Base-by-base conservation (phyloP, 2,797 vertebrate species). In the Sarcoramphus papa region DNA sequence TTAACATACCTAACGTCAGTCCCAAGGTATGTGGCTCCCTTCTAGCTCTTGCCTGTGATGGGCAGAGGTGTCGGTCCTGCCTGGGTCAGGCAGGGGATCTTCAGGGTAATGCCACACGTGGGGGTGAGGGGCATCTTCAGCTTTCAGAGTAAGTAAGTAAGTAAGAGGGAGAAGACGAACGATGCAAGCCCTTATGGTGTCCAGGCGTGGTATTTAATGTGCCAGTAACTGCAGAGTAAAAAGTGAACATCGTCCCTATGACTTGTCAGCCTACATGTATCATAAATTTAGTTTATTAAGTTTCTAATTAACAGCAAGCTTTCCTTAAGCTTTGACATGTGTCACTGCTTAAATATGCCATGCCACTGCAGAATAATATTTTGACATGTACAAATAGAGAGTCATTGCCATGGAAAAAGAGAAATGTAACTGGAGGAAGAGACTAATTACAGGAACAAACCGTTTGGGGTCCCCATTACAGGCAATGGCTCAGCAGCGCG, bases 1-100 rank as follows among this genome's bases (percentile, higher is more conserved):
- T 97, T 99, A 51, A 99, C 98, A 1, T 99, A 99, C 97, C 98
- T 99, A 92, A 99, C 99, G 0, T 98, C 98, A 73, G 98, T 99
- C 91, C 99, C 99, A 16, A 99, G 99, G 99, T 99, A 98, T 70
- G 80, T 28, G 53, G 50, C 98, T 98, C 97, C 94, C 97, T 96
- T 98, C 96, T 88, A 92, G 94, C 93, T 80, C 63, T 21, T 33
- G 9, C 2, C 40, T 19, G 41, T 6, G 62, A 1, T 43, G 51
- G 57, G 22, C 59, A 60, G 28, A 28, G 84, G 21, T 17, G 33
- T 59, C 1, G 7, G 10, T 48, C 23, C 25, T 59, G 67, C 47
- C 27, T 27, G 65, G 16, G 10, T 5, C 4, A 2, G 56, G 30
- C 68, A 47, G n/a, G 35, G 10, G 23, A 7, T n/a, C 48, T 50